Evolutionary conservation across 2,797 vertebrate species (phyloP).

Genomic region (Simalia tracyae): DNA sequence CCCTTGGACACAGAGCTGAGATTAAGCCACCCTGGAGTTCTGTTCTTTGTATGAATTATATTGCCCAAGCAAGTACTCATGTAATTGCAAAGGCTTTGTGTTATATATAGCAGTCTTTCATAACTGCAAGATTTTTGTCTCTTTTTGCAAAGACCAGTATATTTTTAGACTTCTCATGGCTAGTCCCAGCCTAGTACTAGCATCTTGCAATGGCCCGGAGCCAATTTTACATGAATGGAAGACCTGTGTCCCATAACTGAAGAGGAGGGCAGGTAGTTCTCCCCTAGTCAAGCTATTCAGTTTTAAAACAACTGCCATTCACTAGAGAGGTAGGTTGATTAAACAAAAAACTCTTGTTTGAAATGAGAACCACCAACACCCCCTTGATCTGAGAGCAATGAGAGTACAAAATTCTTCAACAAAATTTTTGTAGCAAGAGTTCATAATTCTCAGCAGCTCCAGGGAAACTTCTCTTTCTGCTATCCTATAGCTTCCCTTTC

Average conservation of each 20-base stretch:
- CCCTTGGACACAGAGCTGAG: background rate
- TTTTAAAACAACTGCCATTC: background rate
- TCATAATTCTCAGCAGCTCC: background rate
- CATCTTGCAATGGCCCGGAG: background rate
- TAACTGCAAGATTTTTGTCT: background rate
- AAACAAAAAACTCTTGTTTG: background rate
- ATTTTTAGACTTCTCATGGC: background rate
- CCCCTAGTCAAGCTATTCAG: background rate
- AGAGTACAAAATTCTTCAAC: background rate
- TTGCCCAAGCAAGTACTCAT: background rate
- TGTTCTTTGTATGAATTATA: slow-evolving; percentile 5
- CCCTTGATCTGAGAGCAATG: background rate
- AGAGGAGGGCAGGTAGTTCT: background rate
- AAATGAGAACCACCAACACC: background rate
- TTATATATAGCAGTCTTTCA: background rate
- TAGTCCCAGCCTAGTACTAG: background rate
- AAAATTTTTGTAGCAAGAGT: background rate
- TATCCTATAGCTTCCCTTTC: background rate
- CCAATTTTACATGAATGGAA: background rate
- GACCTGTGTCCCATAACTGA: background rate
- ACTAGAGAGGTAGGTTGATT: background rate
- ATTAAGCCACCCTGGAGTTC: background rate
- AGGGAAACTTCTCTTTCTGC: background rate
- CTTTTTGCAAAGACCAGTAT: background rate
- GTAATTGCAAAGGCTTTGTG: background rate